phyloP scores from a whole-genome alignment of 2,888 invertebrate genomes.

The Beris chalybata region DNA sequence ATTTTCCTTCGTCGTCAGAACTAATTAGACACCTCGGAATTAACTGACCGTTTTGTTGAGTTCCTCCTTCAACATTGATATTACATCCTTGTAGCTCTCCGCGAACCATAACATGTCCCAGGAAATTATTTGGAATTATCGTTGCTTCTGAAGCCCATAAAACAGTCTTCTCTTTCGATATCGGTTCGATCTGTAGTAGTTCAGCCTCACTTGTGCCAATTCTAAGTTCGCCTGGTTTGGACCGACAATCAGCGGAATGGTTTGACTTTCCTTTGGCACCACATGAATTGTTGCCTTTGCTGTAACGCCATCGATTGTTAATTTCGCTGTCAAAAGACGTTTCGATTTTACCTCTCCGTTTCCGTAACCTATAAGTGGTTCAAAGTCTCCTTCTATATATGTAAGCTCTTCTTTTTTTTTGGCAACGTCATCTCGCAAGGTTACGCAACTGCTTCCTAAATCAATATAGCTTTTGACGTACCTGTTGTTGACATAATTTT shows the following conservation, averaged over 20 bases:
- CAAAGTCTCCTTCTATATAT: not conserved
- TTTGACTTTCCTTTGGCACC: constrained; percentile 2
- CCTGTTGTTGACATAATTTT: not conserved
- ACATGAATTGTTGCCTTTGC: constrained; percentile 6
- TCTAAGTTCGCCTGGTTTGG: not conserved
- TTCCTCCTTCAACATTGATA: not conserved
- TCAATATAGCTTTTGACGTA: not conserved
- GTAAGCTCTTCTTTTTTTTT: not conserved
- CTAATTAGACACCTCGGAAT: constrained; percentile 6
- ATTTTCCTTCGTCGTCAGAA: constrained; percentile 7
- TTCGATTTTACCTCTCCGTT: not conserved
- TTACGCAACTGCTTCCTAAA: not conserved
- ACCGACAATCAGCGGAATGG: constrained; percentile 9
- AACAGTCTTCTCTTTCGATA: not conserved
- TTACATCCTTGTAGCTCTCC: not conserved
- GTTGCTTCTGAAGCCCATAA: not conserved
- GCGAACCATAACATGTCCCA: no score
- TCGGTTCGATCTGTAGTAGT: not conserved
- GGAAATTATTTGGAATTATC: not conserved
- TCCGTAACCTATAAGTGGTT: constrained; percentile 3
- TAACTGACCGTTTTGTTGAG: not conserved
- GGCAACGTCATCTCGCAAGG: not conserved
- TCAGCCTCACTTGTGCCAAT: not conserved
- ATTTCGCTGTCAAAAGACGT: not conserved
- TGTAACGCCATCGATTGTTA: constrained; percentile 6